Base-by-base conservation (phyloP, 1,140 invertebrate species). In the Littorina saxatilis region DNA sequence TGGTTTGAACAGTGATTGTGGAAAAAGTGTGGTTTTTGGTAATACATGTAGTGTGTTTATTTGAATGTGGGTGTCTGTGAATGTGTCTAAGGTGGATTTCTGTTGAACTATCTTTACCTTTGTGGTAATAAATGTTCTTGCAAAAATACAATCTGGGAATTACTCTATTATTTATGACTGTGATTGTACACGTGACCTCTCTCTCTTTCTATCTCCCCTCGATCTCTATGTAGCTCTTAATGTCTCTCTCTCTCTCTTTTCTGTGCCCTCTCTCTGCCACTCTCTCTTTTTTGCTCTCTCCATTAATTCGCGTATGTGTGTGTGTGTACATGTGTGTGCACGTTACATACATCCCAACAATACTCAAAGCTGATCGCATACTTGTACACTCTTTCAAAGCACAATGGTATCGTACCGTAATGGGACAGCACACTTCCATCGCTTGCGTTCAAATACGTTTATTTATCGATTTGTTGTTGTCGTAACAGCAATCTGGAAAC, bases 51-150 rank as follows among this genome's bases (percentile, higher is more conserved):
- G 20, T 47, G 35, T 3, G n/a, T 37, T 66, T 66, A 5, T 66
- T 66, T 27, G 61, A 5, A 29, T 52, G n/a, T 13, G 66, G 75
- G 13, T 63, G 32, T 37, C 17, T 37, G 35, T 13, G 55, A 40
- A 52, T 39, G 29, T 68, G 23, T 37, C 72, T 61, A 23, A 43
- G 43, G 11, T 55, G 52, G 27, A 47, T 15, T n/a, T 74, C 29
- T 75, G 78, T 76, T 2, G n/a, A 80, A 17, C 27, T 75, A 2
- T 40, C 63, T 29, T 58, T 40, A 83, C 75, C 70, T 72, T 76
- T 66, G 68, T 79, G 40, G 82, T 76, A 66, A 73, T 83, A 20
- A 61, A 52, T 35, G 75, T 61, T 20, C n/a, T n/a, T n/a, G n/a
- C 75, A 79, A 43, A 66, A 43, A 43, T 9, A n/a, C 7, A 20